Conservation (phyloP, 2,113 vertebrate species). For the Vulpes ferrilata region DNA sequence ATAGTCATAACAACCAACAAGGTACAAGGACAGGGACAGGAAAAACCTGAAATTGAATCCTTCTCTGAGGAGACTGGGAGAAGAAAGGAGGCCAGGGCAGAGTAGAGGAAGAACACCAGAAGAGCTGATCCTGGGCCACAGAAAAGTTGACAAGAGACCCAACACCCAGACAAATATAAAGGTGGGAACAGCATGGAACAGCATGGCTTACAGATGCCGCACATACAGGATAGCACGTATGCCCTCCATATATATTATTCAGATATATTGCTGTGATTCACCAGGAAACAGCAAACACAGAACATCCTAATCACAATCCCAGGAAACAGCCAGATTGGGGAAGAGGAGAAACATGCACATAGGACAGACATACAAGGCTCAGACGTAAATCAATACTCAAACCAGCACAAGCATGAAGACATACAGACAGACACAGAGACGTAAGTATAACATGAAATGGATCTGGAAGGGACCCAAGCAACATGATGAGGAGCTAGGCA, state of each 20-base stretch:
- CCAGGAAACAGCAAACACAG: constrained; percentile 49
- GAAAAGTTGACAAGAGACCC: constrained; percentile 8
- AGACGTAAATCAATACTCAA: constrained; percentile 66
- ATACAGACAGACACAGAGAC: constrained; percentile 33
- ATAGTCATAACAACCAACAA: constrained; percentile 37
- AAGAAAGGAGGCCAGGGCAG: not conserved
- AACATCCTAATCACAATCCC: constrained; percentile 52
- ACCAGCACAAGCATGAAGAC: constrained; percentile 76
- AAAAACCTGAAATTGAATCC: constrained; percentile 24
- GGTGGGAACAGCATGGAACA: not conserved
- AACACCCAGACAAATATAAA: constrained; percentile 12
- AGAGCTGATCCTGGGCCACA: not conserved
- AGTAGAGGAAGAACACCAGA: not conserved
- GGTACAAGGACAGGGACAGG: not conserved
- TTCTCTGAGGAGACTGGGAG: constrained; percentile 36
- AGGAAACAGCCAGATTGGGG: constrained; percentile 54
- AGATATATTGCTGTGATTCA: not conserved
- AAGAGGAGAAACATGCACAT: constrained; percentile 70
- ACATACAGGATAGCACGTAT: not conserved
- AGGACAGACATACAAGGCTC: constrained; percentile 60
- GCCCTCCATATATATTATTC: constrained; percentile 23
- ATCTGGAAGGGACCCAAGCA: constrained; percentile 70
- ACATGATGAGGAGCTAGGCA: constrained; percentile 67
- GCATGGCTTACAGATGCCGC: not conserved
- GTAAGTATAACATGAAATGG: not conserved